Evolutionary conservation across 2,797 vertebrate genomes (phyloP).

Genomic region (Pangasius sanitwongsei): DNA sequence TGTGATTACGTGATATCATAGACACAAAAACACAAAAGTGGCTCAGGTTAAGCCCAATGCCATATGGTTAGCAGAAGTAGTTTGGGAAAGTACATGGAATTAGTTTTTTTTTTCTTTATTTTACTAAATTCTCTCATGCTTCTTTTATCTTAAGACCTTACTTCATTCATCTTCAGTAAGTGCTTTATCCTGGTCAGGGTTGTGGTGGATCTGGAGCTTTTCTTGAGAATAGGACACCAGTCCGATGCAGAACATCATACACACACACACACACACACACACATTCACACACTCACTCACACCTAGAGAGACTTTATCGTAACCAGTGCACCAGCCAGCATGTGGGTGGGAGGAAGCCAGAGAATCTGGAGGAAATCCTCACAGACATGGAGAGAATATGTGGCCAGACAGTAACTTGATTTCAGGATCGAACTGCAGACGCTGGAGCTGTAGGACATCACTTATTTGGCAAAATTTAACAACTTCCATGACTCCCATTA

Average conservation of each 20-base stretch:
- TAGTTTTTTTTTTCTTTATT: background rate
- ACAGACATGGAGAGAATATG: background rate
- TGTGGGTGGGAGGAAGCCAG: background rate
- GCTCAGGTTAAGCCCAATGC: background rate
- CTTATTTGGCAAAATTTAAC: background rate
- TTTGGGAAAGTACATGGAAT: background rate
- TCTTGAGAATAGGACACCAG: background rate
- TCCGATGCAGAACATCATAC: background rate
- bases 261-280: too few relatives aligned
- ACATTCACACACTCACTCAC: background rate
- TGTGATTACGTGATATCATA: background rate
- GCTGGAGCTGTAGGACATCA: background rate
- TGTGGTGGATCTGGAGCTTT: background rate
- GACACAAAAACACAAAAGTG: background rate
- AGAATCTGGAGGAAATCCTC: background rate
- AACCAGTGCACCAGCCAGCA: background rate
- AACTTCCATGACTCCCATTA: background rate
- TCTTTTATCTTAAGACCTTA: background rate
- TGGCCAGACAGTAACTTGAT: background rate
- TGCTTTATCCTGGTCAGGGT: conserved; percentile 2
- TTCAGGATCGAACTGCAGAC: background rate
- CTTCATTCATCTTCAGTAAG: background rate
- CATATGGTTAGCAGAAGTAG: background rate
- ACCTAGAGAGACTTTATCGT: background rate
- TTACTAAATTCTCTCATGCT: background rate